Conservation (phyloP, 1,140 invertebrate species). For the Papilio helenus region DNA sequence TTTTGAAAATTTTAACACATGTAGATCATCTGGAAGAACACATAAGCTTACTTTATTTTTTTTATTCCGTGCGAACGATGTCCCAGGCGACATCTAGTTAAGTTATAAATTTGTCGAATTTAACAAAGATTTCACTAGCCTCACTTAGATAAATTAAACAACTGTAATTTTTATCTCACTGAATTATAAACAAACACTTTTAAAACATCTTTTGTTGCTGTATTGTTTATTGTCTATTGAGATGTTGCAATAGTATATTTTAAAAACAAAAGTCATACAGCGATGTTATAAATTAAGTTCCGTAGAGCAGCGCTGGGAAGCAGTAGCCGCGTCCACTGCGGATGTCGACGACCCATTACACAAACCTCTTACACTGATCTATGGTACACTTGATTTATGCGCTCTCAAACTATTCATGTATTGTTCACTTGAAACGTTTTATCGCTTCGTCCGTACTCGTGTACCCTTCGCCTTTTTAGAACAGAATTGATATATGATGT, state of each 20-base stretch:
- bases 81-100: too few relatives aligned
- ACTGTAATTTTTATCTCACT: too few relatives aligned
- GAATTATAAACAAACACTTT: background rate
- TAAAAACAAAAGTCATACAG: conserved; percentile 30
- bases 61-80: too few relatives aligned
- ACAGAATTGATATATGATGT: conserved; percentile 15
- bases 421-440: conserved; percentile 40
- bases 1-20: too few relatives aligned
- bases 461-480: background rate
- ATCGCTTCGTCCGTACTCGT: conserved; percentile 27
- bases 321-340: conserved; percentile 41
- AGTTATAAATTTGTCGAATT: too few relatives aligned
- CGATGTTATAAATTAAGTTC: conserved; percentile 17
- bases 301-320: background rate
- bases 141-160: too few relatives aligned
- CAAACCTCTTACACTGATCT: conserved; percentile 44
- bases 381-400: conserved; percentile 51
- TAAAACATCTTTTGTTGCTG: background rate
- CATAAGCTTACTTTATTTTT: too few relatives aligned
- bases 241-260: conserved; percentile 36
- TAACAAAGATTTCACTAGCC: too few relatives aligned
- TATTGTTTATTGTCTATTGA: background rate
- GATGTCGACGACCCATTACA: conserved; percentile 49
- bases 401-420: conserved; percentile 39
- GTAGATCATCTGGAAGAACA: too few relatives aligned